Percentiles rank a stretch among this genome's conserved stretches.
Conservation (phyloP, 2,113 vertebrate genomes). For the Tupaia tana region DNA sequence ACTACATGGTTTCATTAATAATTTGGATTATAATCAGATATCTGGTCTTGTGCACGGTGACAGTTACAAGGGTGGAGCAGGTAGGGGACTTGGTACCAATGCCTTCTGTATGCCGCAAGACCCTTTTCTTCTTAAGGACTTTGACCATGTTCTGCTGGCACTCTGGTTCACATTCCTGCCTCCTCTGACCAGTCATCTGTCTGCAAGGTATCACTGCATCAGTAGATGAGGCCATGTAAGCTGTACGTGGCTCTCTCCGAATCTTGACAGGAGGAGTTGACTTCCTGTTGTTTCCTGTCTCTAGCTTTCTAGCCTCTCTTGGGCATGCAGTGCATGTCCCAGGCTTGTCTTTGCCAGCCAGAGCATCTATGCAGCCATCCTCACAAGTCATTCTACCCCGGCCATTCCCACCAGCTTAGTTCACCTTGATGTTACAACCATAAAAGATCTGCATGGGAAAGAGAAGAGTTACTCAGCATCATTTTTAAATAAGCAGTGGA, state of each 20-base stretch:
- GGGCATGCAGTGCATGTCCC: fast-evolving
- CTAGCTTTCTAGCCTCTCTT: neutral
- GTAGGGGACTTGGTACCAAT: too few relatives aligned
- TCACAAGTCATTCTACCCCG: neutral
- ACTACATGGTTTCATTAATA: fast-evolving
- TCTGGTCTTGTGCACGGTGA: neutral
- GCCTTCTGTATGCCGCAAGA: neutral
- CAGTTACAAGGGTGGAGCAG: fast-evolving
- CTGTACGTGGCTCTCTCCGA: fast-evolving
- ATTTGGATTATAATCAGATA: neutral
- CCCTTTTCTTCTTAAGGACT: too few relatives aligned
- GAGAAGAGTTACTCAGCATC: neutral
- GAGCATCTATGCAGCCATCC: neutral
- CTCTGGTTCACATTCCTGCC: neutral
- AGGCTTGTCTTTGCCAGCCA: neutral
- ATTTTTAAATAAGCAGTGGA: neutral
- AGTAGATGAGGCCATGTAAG: fast-evolving
- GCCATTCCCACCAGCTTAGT: neutral
- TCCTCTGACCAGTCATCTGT: fast-evolving
- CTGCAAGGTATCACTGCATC: fast-evolving
- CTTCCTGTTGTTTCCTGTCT: neutral
- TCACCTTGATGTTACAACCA: neutral
- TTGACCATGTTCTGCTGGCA: fast-evolving
- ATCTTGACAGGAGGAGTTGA: fast-evolving
- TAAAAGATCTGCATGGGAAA: neutral